phyloP scores from a whole-genome alignment of 2,797 vertebrate species.

The Cossypha heuglini region DNA sequence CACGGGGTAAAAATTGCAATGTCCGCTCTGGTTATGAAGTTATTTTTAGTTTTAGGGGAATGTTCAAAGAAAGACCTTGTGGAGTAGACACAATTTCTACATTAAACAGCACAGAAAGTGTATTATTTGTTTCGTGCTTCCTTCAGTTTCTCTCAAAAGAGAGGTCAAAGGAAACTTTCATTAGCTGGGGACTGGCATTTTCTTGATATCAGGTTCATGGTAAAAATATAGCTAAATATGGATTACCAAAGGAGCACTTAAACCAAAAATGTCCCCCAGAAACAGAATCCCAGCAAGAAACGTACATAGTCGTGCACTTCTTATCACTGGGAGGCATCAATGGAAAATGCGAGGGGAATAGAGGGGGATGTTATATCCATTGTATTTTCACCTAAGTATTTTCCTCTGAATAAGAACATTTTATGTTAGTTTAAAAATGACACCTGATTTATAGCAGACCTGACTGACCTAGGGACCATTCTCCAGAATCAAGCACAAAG shows the following conservation, averaged over 20 bases:
- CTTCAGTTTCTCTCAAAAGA: not conserved
- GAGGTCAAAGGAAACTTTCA: not conserved
- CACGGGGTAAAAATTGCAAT: accelerated
- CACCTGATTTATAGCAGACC: not conserved
- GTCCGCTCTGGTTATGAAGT: not conserved
- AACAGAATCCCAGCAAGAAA: not conserved
- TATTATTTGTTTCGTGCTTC: not conserved
- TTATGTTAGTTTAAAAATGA: not conserved
- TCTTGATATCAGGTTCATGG: not conserved
- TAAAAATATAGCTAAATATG: not conserved
- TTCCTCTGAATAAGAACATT: not conserved
- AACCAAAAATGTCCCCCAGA: not conserved
- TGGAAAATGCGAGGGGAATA: not conserved
- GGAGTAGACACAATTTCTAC: not conserved
- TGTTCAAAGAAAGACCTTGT: not conserved
- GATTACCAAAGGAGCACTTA: not conserved
- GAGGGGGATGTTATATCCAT: not conserved
- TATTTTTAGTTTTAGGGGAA: not conserved
- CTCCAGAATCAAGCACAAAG: not conserved
- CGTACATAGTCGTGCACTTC: not conserved
- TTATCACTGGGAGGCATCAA: not conserved
- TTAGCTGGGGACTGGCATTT: not conserved
- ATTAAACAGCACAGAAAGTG: not conserved
- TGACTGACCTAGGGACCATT: not conserved
- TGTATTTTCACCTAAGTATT: not conserved